Evolutionary conservation across 2,888 invertebrate species (phyloP), one percentile per base, ranked within the genome.

Genomic region (Mimas tiliae): DNA sequence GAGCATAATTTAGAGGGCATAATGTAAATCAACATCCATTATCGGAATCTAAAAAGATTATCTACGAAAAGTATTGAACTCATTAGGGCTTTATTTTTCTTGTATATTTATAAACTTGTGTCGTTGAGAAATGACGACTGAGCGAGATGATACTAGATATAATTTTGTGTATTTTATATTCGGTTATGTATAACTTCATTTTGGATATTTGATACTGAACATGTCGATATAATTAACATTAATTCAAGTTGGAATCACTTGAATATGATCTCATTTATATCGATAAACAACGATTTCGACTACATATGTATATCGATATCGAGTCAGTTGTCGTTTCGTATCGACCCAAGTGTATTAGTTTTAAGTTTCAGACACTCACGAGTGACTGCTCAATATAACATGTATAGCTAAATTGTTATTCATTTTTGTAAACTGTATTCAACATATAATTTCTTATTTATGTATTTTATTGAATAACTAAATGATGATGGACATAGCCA

Each of bases 331-430:
- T 12, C 16, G 34, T 34, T 55, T 58, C 16, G 11, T 38, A 55
- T 55, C 38, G 58, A 58, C 12, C 6, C 19, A 42, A 58, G 58
- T 58, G 6, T 11, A n/a, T 33, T 48, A 16, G 6, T 16, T 16
- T 34, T 58, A 58, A 42, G 58, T 42, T n/a, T 38, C 58, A 58
- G 58, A 58, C 58, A 58, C 58, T 42, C 3, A 42, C 12, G 14
- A 55, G 58, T 58, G 58, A 42, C 58, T 58, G 58, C 58, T 58
- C 58, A 58, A 58, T 58, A 42, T 58, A 38, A 42, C 38, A 58
- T 38, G 16, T 38, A 9, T 19, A 55, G 27, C 27, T 34, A 9
- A n/a, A 34, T 16, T 34, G 55, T 42, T 19, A 19, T 42, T 38
- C 12, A 58, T 19, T 19, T 58, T 19, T 16, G 9, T 38, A 58